phyloP scores from a whole-genome alignment of 2,113 vertebrate species.

The Hippopotamus amphibius region DNA sequence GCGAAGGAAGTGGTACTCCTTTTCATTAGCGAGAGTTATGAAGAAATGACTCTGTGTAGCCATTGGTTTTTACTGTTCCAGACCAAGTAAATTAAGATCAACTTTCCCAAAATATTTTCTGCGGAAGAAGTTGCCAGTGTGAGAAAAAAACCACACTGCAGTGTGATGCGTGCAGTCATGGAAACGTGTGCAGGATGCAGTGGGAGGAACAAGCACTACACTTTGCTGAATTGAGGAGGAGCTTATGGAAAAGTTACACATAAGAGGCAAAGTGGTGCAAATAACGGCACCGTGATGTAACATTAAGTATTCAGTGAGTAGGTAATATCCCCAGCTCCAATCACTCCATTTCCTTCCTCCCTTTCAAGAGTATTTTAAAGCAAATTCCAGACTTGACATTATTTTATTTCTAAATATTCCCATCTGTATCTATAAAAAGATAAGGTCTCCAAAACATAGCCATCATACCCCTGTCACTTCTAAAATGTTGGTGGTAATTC shows the following conservation, averaged over 20 bases:
- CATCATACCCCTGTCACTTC: neutral
- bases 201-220: neutral
- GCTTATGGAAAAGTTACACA: neutral
- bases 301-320: neutral
- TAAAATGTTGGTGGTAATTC: neutral
- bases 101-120: neutral
- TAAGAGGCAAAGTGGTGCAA: neutral
- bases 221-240: neutral
- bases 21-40: neutral
- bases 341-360: neutral
- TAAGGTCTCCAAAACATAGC: neutral
- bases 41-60: neutral
- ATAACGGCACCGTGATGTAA: neutral
- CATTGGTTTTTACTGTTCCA: neutral
- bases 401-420: neutral
- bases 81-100: slow-evolving; percentile 3
- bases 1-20: neutral
- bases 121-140: neutral
- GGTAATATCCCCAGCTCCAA: neutral
- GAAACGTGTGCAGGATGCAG: neutral
- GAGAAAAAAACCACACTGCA: neutral
- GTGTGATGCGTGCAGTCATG: neutral
- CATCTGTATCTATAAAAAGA: neutral
- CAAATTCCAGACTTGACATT: neutral
- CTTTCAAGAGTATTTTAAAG: neutral